phyloP scores from a whole-genome alignment of 2,797 vertebrate species.

The Leucoraja ocellata region DNA sequence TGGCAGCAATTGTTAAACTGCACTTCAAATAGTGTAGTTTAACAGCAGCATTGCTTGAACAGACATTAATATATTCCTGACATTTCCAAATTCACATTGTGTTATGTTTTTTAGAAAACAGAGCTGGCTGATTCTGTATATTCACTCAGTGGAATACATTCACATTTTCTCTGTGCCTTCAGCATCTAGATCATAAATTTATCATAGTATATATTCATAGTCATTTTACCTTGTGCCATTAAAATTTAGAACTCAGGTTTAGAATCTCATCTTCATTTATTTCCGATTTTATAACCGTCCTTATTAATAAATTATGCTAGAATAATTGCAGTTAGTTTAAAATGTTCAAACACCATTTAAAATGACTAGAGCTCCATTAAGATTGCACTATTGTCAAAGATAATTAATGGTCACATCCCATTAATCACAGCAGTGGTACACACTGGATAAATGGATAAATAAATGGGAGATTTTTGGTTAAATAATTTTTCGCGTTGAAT shows the following conservation, averaged over 20 bases:
- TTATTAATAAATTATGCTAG: slow-evolving; percentile 34
- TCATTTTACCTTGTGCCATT: background rate
- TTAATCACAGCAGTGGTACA: slow-evolving; percentile 13
- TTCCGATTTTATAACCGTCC: background rate
- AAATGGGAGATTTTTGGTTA: background rate
- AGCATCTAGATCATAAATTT: background rate
- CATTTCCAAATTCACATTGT: background rate
- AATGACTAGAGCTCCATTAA: background rate
- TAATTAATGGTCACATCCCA: slow-evolving; percentile 23
- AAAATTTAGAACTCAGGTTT: background rate
- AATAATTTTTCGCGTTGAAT: background rate
- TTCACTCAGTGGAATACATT: background rate
- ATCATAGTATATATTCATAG: background rate
- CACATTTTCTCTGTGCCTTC: background rate
- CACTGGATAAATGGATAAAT: background rate
- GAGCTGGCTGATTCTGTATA: background rate
- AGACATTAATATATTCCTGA: background rate
- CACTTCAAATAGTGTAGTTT: background rate
- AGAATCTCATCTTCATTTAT: slow-evolving; percentile 29
- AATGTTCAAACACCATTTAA: slow-evolving; percentile 31
- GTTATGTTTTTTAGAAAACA: background rate
- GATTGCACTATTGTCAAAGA: background rate
- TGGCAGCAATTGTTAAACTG: background rate
- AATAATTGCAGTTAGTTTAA: slow-evolving; percentile 30
- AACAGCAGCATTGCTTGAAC: background rate